phyloP scores from a whole-genome alignment of 1,140 invertebrate genomes.

The Tetranychus urticae region DNA sequence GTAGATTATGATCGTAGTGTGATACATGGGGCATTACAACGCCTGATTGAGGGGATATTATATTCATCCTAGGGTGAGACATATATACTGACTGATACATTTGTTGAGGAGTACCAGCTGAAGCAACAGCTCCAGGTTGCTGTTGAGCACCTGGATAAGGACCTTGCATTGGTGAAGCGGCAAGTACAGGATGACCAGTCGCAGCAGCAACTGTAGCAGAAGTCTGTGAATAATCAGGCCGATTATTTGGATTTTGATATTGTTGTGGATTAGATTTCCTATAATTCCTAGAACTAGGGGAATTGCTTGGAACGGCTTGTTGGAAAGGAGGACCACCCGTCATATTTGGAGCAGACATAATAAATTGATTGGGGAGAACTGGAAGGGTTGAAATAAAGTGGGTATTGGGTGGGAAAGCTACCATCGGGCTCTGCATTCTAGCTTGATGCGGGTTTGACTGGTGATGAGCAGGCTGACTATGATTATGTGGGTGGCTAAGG shows the following conservation, averaged over 20 bases:
- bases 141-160: neutral
- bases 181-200: constrained; percentile 9
- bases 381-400: neutral
- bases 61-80: neutral
- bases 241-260: neutral
- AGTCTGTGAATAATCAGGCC: constrained; percentile 7
- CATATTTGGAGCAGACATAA: neutral
- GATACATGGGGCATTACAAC: neutral
- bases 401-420: neutral
- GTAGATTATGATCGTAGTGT: neutral
- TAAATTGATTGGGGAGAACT: neutral
- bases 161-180: neutral
- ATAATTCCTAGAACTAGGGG: constrained; percentile 4
- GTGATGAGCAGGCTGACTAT: neutral
- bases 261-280: neutral
- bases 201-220: constrained; percentile 8
- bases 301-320: neutral
- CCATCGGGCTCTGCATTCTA: neutral
- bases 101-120: neutral
- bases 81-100: neutral
- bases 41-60: neutral
- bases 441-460: neutral
- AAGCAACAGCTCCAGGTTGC: neutral
- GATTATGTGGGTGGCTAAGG: neutral
- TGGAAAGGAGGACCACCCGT: neutral